These are phyloP conservation scores for Channa maculata DNA, from an alignment of 2,113 vertebrate genomes.

Conservation along the genomic window DNA sequence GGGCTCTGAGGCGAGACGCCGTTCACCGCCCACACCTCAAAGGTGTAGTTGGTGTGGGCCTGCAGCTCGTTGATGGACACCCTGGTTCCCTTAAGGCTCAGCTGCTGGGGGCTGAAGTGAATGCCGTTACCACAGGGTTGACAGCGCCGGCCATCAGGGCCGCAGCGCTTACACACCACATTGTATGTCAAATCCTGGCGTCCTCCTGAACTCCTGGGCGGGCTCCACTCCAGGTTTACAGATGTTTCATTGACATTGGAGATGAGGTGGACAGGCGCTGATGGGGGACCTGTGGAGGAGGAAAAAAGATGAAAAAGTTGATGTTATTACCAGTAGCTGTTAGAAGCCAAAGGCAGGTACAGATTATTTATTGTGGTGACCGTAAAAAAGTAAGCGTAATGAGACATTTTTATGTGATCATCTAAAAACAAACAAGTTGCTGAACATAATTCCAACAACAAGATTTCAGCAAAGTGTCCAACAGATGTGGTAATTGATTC, in stretches of 20 bases:
- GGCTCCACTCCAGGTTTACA: constrained; percentile 95
- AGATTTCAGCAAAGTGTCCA: not conserved
- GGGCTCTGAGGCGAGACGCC: constrained; percentile 95
- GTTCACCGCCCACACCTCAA: constrained; percentile 96
- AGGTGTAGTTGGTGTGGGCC: constrained; percentile 98
- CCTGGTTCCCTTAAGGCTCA: constrained; percentile 88
- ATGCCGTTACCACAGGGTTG: constrained; percentile 92
- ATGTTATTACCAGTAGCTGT: not conserved
- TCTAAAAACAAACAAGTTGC: not conserved
- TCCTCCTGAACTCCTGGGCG: constrained; percentile 91
- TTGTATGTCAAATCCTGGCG: constrained; percentile 95
- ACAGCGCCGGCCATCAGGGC: constrained; percentile 86
- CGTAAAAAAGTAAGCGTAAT: not conserved
- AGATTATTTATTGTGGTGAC: constrained; percentile 3
- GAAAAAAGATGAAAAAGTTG: not conserved
- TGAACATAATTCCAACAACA: not conserved
- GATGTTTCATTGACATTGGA: constrained; percentile 99
- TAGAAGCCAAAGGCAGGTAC: not conserved
- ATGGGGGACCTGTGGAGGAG: constrained; percentile 88
- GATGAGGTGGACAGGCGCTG: constrained; percentile 94
- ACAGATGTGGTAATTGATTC: constrained; percentile 14
- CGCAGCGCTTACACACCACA: constrained; percentile 93
- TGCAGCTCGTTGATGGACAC: constrained; percentile 97
- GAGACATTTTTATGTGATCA: not conserved
- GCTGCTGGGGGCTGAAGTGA: constrained; percentile 95